phyloP scores from a whole-genome alignment of 1,140 invertebrate species.

The Globodera ellingtonae region DNA sequence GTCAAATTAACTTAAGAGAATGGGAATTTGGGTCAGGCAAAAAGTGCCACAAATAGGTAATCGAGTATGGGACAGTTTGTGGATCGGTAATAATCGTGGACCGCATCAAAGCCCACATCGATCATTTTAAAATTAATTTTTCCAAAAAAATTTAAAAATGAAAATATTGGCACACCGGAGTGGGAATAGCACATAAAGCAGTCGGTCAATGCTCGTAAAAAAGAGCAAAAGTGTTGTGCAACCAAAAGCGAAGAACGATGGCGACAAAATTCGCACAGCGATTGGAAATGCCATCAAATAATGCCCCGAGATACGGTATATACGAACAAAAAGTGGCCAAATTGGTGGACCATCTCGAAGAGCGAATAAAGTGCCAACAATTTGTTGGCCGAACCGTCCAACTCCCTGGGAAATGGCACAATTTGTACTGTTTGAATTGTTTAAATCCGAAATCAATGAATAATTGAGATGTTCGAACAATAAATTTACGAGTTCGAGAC shows the following conservation, averaged over 20 bases:
- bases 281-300: background rate
- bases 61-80: no score
- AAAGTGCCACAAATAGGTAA: no score
- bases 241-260: background rate
- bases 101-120: no score
- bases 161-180: background rate
- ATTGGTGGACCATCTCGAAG: constrained; percentile 28
- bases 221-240: background rate
- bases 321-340: constrained; percentile 3
- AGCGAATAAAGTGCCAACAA: constrained; percentile 22
- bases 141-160: no score
- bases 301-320: background rate
- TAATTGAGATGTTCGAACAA: no score
- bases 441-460: no score
- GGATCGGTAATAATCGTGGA: no score
- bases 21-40: no score
- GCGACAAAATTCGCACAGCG: background rate
- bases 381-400: constrained; percentile 25
- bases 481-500: no score
- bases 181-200: background rate
- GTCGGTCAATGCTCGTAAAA: background rate
- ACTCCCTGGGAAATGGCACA: background rate
- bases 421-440: no score
- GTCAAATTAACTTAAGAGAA: no score
- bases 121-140: no score